Evolutionary conservation across 2,888 invertebrate genomes (phyloP).

Genomic region (Catonia carolina): DNA sequence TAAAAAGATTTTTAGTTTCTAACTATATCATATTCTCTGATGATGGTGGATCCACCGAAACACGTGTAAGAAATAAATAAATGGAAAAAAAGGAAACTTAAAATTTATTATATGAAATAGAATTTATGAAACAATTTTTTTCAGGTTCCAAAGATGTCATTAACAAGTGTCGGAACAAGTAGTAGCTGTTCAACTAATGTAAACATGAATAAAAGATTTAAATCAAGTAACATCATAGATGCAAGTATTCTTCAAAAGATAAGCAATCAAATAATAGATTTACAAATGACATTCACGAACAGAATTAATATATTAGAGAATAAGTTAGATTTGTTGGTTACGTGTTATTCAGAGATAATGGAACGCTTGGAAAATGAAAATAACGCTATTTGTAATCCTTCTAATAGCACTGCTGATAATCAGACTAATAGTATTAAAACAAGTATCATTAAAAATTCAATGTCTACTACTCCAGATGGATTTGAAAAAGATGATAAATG

Average conservation of each 20-base stretch:
- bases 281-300: slow-evolving; percentile 1
- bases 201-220: slow-evolving; percentile 6
- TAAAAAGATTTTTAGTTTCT: no score
- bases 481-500: background rate
- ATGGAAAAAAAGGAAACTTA: no score
- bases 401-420: no score
- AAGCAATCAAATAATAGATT: slow-evolving; percentile 9
- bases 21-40: no score
- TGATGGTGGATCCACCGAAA: no score
- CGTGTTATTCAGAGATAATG: background rate
- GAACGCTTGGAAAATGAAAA: background rate
- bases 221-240: background rate
- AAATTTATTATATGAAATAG: no score
- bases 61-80: no score
- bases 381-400: no score
- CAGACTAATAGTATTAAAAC: background rate
- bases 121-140: no score
- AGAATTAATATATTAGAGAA: slow-evolving; percentile 4
- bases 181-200: background rate
- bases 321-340: slow-evolving; percentile 9
- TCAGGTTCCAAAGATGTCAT: no score
- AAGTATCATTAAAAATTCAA: background rate
- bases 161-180: no score
- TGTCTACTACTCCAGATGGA: no score
- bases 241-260: slow-evolving; percentile 4